A percentile compares a stretch with the other conserved stretches of the same genome.
Conservation (phyloP, 2,888 invertebrate genomes). For the Agrotis puta region DNA sequence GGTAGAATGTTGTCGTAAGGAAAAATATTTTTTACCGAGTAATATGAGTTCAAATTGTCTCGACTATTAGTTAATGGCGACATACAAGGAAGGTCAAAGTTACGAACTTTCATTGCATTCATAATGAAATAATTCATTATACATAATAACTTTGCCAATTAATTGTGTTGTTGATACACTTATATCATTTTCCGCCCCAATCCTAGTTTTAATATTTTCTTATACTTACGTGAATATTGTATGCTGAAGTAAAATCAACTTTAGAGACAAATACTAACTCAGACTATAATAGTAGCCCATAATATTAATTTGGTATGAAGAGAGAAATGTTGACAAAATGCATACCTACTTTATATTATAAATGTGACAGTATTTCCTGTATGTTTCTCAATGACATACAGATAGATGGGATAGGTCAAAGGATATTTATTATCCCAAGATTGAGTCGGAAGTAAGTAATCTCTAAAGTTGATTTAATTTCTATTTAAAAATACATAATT, state of each 20-base stretch:
- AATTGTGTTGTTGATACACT: slow-evolving; percentile 33
- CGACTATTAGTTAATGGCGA: slow-evolving; percentile 3
- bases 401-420: too few relatives aligned
- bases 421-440: too few relatives aligned
- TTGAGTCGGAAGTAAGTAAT: background rate
- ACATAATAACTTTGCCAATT: slow-evolving; percentile 14
- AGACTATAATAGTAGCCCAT: too few relatives aligned
- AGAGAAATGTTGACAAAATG: too few relatives aligned
- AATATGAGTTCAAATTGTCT: slow-evolving; percentile 17
- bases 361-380: too few relatives aligned
- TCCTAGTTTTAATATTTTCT: slow-evolving; percentile 43
- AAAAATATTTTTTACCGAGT: slow-evolving; percentile 9
- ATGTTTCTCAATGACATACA: too few relatives aligned
- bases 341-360: too few relatives aligned
- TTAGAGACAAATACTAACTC: background rate
- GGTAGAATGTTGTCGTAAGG: slow-evolving; percentile 17
- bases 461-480: slow-evolving; percentile 26
- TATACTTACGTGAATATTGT: slow-evolving; percentile 28
- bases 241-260: slow-evolving; percentile 20
- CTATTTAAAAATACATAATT: slow-evolving; percentile 2
- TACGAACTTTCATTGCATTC: background rate
- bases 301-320: too few relatives aligned
- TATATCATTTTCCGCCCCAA: slow-evolving; percentile 42
- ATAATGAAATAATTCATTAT: slow-evolving; percentile 6
- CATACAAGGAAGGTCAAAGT: background rate